Evolutionary conservation across 2,797 vertebrate genomes (phyloP), one percentile per base, ranked within the genome.

Genomic region (Gymnopithys bicolor): DNA sequence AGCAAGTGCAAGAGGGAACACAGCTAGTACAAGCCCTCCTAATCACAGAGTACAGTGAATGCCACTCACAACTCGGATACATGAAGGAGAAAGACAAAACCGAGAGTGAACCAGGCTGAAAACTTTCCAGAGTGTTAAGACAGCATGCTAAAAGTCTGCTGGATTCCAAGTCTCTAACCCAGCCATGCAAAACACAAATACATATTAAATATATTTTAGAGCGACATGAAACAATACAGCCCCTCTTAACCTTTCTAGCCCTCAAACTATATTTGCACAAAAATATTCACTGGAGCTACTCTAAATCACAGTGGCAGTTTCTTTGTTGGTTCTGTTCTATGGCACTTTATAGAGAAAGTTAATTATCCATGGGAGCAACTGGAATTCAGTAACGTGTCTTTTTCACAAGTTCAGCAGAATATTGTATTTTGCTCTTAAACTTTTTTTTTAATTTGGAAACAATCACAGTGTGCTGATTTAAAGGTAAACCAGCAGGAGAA

Each of bases 121-220:
- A 73, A 63, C 59, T 21, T 62, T 86, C 39, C 81, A 75, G 22
- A 75, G 22, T 27, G 33, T n/a, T 64, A 60, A 53, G 55, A 52
- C 6, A 41, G 24, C 0, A 0, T 53, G 52, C 56, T 33, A 22
- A 67, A 62, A 60, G 56, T 28, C 15, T 75, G 37, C 23, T 68
- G 46, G 23, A 49, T 39, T 86, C 23, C 46, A 58, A 35, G 13
- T 13, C 52, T 90, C 25, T 51, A 81, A 49, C 19, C 17, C 41
- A 70, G 51, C 28, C 63, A 55, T 25, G 55, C 30, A 75, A 92
- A 89, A 69, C 10, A 63, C 22, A 79, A 82, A 66, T 23, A 7
- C 5, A 17, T 58, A 35, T 33, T 41, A 73, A 88, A 90, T 63
- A 33, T 13, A 62, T 55, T 89, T 15, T 6, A 41, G 33, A 32